Evolutionary conservation across 2,888 invertebrate genomes (phyloP), one percentile per base, ranked within the genome.

Genomic region (Bombylius major): DNA sequence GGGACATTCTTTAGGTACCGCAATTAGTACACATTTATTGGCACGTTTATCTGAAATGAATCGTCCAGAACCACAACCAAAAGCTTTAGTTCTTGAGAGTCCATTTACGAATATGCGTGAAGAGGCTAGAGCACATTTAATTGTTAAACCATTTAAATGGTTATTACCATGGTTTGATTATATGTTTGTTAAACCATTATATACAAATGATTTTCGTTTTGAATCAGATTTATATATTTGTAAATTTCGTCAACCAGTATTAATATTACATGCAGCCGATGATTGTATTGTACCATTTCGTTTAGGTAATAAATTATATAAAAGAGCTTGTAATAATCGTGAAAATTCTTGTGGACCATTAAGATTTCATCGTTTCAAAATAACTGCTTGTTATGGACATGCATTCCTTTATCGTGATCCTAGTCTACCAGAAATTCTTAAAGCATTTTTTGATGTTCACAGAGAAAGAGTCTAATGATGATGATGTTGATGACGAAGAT

Each of bases 1-100:
- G 96, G 97, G 96, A 5, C 97, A 98, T 74, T 97, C 96, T 0
- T 76, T 98, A 62, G 94, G 85, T 1, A 83, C 84, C 50, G 93
- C 90, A 1, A 81, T 95, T 4, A 84, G 89, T 0, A 78, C 82
- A 1, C 82, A 83, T 63, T 74, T 87, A 32, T 76, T 89, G 51
- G 81, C 83, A 2, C 75, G 81, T 51, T 65, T 87, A 4, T 78
- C 82, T 61, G 67, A 72, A 58, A 64, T 69, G 46, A 72, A 76
- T 61, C 73, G 75, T 51, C 75, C 79, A 1, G 71, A 73, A 34
- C 84, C 85, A 0, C 11, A 70, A 36, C 84, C 85, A 0, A 73
- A 76, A 1, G 95, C 89, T 0, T 74, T 98, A 0, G 81, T 98
- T 57, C 76, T 98, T 7, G 97, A 98, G 72, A 83, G 94, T 23